A percentile compares a stretch with the other conserved stretches of the same genome.
phyloP scores from a whole-genome alignment of 64 coral and sea anemone genomes.

The Pachyseris speciosa region DNA sequence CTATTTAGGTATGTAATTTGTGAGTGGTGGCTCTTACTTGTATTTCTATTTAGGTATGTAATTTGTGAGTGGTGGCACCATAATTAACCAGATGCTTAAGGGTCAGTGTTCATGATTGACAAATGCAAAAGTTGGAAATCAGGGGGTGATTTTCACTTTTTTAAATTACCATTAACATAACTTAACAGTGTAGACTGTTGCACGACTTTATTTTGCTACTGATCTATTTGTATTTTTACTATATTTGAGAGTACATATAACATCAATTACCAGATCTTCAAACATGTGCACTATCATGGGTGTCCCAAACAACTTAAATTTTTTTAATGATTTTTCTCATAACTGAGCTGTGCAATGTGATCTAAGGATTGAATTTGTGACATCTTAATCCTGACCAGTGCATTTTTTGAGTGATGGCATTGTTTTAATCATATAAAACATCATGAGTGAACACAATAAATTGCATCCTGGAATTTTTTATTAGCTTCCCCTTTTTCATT shows the following conservation, averaged over 20 bases:
- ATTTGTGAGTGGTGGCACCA: too few relatives aligned
- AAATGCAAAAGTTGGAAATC: background rate
- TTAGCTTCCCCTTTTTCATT: background rate
- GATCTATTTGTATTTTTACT: background rate
- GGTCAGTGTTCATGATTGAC: background rate
- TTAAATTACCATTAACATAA: background rate
- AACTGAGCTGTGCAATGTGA: background rate
- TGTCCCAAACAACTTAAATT: background rate
- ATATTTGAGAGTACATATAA: background rate
- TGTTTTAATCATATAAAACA: background rate
- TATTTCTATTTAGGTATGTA: too few relatives aligned
- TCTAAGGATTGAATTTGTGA: background rate
- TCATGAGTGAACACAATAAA: background rate
- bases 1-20: too few relatives aligned
- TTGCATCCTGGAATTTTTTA: background rate
- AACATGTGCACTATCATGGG: background rate
- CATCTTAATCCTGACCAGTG: background rate
- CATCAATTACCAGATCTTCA: background rate
- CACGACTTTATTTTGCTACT: too few relatives aligned
- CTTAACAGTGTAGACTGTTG: background rate
- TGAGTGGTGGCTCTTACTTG: too few relatives aligned
- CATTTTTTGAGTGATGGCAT: background rate
- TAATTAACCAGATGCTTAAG: background rate
- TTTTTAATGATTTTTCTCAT: background rate
- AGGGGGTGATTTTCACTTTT: background rate